Conservation (phyloP, 2,888 invertebrate species). For the Eremobia ochroleuca region DNA sequence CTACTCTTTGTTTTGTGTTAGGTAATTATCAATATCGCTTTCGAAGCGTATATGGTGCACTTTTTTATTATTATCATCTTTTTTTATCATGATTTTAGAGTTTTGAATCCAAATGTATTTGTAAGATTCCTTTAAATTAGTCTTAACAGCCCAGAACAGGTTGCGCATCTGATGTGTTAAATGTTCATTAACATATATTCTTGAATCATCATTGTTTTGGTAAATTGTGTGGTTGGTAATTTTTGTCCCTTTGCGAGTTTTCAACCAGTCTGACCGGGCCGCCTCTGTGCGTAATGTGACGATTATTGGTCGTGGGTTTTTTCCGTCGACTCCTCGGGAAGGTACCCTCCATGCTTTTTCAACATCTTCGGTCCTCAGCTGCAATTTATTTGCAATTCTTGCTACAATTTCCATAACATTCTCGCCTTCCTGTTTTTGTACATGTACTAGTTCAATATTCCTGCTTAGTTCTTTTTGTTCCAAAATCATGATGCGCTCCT, state of each 20-base stretch:
- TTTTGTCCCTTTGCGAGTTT: background rate
- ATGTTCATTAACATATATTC: conserved; percentile 3
- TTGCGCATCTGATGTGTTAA: background rate
- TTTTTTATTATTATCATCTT: background rate
- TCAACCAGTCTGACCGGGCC: conserved; percentile 1
- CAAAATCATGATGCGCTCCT: background rate
- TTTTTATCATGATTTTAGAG: background rate
- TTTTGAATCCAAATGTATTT: background rate
- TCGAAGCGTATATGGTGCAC: background rate
- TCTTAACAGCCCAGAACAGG: conserved; percentile 3
- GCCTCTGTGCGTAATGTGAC: background rate
- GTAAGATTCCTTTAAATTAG: background rate
- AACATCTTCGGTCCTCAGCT: background rate
- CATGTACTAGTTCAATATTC: conserved; percentile 6
- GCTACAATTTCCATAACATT: background rate
- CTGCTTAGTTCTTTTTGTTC: background rate
- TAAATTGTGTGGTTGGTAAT: background rate
- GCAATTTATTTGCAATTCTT: background rate
- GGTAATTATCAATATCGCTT: background rate
- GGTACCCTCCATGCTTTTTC: background rate
- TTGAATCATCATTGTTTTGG: background rate
- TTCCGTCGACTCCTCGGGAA: background rate
- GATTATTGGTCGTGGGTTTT: background rate
- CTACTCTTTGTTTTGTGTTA: background rate
- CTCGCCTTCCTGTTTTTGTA: background rate